Conservation (phyloP, 2,797 vertebrate species). For the Natrix natrix region DNA sequence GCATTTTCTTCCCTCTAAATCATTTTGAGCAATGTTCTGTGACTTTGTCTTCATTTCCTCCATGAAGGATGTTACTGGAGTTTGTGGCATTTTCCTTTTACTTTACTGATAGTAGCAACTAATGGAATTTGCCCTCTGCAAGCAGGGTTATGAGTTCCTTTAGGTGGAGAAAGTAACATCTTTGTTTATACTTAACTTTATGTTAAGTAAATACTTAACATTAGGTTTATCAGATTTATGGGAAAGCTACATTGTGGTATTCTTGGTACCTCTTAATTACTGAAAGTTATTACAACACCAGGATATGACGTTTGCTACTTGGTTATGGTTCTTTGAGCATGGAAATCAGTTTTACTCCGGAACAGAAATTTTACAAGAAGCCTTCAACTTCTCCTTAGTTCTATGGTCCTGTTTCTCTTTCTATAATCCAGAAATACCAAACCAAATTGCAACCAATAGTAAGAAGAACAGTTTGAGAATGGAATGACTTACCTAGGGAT, state of each 20-base stretch:
- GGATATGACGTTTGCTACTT: background rate
- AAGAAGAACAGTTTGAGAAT: background rate
- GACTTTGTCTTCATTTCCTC: background rate
- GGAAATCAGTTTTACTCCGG: background rate
- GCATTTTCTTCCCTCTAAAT: slow-evolving; percentile 29
- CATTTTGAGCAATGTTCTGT: slow-evolving; percentile 26
- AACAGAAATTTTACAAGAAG: background rate
- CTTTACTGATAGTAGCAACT: rapidly evolving
- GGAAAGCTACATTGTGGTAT: background rate
- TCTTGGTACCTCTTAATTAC: background rate
- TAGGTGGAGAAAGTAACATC: background rate
- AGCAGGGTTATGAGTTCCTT: background rate
- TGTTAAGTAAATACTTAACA: background rate
- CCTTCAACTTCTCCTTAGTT: background rate
- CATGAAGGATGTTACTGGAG: background rate
- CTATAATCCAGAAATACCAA: background rate
- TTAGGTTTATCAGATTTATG: background rate
- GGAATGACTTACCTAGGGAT: background rate
- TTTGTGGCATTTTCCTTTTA: slow-evolving; percentile 10
- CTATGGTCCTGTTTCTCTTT: background rate
- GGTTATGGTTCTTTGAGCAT: background rate
- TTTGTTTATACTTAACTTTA: background rate
- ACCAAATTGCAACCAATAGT: background rate
- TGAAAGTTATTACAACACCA: background rate
- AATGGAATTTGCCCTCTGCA: slow-evolving; percentile 3